These are phyloP conservation scores for Falco novaeseelandiae DNA, from an alignment of 2,797 vertebrate genomes.

Conservation along the genomic window DNA sequence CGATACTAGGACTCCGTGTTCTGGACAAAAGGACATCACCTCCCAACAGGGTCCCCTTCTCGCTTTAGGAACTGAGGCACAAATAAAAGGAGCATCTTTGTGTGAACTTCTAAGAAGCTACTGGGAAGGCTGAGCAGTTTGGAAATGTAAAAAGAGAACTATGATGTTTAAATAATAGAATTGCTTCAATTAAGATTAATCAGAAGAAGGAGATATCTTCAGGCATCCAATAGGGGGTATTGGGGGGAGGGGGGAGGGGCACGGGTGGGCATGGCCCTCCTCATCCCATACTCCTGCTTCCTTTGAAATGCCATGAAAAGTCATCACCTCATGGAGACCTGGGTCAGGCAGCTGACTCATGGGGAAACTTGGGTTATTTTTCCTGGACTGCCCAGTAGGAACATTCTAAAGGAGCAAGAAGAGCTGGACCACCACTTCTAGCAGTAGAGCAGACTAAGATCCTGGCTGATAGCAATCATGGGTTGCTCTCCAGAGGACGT, in stretches of 20 bases:
- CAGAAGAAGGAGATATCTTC: neutral
- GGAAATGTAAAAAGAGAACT: neutral
- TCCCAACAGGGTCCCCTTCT: neutral
- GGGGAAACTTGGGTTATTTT: neutral
- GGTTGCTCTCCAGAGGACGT: neutral
- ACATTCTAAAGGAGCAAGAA: neutral
- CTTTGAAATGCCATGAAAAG: neutral
- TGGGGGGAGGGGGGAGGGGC: too few relatives aligned
- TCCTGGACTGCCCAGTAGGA: neutral
- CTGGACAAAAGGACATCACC: neutral
- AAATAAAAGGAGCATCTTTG: neutral
- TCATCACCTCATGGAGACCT: neutral
- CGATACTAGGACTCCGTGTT: neutral
- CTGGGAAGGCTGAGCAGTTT: neutral
- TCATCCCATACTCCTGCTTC: neutral
- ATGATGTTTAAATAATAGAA: neutral
- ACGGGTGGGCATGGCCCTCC: fast-evolving
- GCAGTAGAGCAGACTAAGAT: neutral
- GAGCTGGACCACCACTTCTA: neutral
- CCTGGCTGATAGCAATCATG: neutral
- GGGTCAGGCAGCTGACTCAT: neutral
- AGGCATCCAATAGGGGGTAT: neutral
- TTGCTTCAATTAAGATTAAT: neutral
- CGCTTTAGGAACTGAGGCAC: neutral
- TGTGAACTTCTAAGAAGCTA: neutral